phyloP scores from a whole-genome alignment of 2,888 invertebrate species.

The Clitarchus hookeri region DNA sequence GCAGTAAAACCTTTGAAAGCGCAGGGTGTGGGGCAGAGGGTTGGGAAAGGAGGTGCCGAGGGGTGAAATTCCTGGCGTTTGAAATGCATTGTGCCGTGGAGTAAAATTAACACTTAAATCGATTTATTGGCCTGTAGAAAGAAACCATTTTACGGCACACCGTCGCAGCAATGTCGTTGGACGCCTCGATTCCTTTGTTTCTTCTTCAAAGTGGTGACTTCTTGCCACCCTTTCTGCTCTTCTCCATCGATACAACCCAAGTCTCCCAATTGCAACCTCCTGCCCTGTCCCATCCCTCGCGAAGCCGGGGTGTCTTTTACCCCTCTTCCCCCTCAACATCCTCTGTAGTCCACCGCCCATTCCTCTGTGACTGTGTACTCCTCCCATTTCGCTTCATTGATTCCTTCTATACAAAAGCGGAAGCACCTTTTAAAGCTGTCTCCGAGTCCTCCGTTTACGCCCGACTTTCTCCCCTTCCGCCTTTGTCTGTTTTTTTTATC shows the following conservation, averaged over 20 bases:
- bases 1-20: no score
- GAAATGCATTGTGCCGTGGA: neutral
- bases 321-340: neutral
- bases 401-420: slow-evolving; percentile 25
- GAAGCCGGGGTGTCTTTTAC: neutral
- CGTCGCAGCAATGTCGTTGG: neutral
- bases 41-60: neutral
- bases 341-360: neutral
- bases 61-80: neutral
- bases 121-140: neutral
- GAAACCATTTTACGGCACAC: neutral
- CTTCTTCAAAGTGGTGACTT: neutral
- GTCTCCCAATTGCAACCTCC: neutral
- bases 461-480: slow-evolving; percentile 19
- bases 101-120: neutral
- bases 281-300: neutral
- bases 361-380: neutral
- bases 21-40: no score
- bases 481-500: slow-evolving; percentile 11
- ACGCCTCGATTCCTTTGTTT: neutral
- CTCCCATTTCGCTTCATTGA: neutral
- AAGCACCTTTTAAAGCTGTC: slow-evolving; percentile 26
- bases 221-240: neutral
- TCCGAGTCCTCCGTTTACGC: neutral
- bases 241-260: neutral